Conservation (phyloP, 1,140 invertebrate species). For the Psilanteris sp. region DNA sequence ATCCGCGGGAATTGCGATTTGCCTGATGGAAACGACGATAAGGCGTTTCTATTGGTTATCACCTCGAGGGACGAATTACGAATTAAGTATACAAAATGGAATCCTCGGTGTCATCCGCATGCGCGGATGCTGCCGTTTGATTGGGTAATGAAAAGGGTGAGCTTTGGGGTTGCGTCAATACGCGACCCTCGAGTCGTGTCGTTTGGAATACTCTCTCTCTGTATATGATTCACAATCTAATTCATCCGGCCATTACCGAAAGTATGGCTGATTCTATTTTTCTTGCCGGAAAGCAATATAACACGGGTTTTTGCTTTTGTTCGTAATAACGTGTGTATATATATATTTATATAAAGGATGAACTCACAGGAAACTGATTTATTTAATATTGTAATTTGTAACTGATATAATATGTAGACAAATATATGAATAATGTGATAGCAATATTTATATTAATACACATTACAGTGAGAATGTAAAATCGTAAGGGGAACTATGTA, state of each 20-base stretch:
- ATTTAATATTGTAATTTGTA: too few species aligned
- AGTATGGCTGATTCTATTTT: slow-evolving; percentile 29
- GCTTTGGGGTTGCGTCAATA: slow-evolving; percentile 73
- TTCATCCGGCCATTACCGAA: slow-evolving; percentile 49
- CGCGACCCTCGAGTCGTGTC: slow-evolving; percentile 45
- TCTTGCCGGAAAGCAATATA: background rate
- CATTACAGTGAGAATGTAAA: too few species aligned
- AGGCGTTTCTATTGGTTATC: slow-evolving; percentile 43
- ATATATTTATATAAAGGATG: too few species aligned
- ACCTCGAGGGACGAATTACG: slow-evolving; percentile 39
- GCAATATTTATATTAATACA: too few species aligned
- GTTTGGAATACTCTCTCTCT: slow-evolving; percentile 34
- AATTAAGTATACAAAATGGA: slow-evolving; percentile 70
- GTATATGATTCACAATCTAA: slow-evolving; percentile 43
- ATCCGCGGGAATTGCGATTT: too few species aligned
- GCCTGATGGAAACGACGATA: slow-evolving; percentile 28
- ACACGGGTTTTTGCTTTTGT: too few species aligned
- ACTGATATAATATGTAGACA: too few species aligned
- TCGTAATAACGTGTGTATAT: too few species aligned
- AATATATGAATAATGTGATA: too few species aligned
- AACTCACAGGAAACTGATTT: too few species aligned
- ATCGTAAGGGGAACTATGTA: too few species aligned
- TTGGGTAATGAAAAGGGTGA: slow-evolving; percentile 72
- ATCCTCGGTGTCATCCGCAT: slow-evolving; percentile 72
- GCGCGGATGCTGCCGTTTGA: slow-evolving; percentile 78